Evolutionary conservation across 2,888 invertebrate genomes (phyloP).

Genomic region (Mesochorus sp.): DNA sequence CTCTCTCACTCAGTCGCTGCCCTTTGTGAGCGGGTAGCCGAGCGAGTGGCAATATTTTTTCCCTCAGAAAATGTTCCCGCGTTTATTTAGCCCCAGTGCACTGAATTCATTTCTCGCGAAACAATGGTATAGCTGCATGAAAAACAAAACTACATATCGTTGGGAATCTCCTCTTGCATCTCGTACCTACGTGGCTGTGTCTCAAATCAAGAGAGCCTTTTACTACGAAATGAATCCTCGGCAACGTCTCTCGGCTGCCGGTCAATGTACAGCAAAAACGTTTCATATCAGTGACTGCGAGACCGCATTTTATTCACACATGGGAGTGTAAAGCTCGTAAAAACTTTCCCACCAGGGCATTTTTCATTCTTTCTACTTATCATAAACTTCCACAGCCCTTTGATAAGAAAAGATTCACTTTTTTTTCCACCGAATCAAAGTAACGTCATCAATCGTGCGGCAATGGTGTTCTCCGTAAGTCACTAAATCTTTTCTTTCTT

Average conservation of each 20-base stretch:
- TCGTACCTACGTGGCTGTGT: neutral
- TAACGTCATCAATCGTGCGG: constrained; percentile 11
- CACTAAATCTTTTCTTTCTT: constrained; percentile 7
- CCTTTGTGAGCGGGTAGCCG: constrained; percentile 13
- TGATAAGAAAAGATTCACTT: constrained; percentile 29
- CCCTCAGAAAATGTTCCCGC: constrained; percentile 22
- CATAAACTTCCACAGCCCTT: constrained; percentile 10
- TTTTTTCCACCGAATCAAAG: constrained; percentile 29
- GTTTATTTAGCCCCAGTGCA: constrained; percentile 30
- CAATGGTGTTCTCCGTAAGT: neutral
- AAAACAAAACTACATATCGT: too few relatives aligned
- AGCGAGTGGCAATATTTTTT: constrained; percentile 49
- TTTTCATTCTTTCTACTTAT: neutral
- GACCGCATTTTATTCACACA: constrained; percentile 19
- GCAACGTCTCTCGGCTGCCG: too few relatives aligned
- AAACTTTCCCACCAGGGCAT: constrained; percentile 12
- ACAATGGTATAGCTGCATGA: constrained; percentile 12
- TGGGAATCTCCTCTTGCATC: too few relatives aligned
- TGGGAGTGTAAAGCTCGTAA: constrained; percentile 19
- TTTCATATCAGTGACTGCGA: neutral
- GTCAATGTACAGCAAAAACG: too few relatives aligned
- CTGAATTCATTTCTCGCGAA: neutral
- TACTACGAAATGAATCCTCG: too few relatives aligned
- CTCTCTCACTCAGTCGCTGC: constrained; percentile 33
- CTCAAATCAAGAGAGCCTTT: too few relatives aligned